Base-by-base conservation (phyloP, 2,888 invertebrate genomes). In the Pyrgus malvae region DNA sequence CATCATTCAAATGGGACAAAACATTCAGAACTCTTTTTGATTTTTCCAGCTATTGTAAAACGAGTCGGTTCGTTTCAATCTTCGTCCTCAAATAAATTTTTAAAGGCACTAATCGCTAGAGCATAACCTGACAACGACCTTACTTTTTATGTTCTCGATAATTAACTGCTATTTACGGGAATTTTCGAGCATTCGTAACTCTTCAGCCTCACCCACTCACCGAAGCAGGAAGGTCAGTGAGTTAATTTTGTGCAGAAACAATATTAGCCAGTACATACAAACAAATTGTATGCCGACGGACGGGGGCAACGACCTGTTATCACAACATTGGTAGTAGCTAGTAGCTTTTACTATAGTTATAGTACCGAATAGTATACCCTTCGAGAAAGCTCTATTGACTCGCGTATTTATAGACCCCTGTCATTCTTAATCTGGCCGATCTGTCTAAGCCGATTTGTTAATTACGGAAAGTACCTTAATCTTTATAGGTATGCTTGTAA, bases 241-340 rank as follows among this genome's bases (percentile, higher is more conserved):
- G 69, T 74, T 79, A 78, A 79, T 80, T 80, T 67, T 62, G 74
- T 68, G 63, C 67, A 69, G 72, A 77, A 75, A 72, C 68, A 64
- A 63, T 61, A 69, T 71, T 70, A 68, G 71, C 68, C 67, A 72
- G 69, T 67, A 65, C 66, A 66, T 67, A 31, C n/a, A n/a, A n/a
- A n/a, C n/a, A n/a, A n/a, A 44, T 49, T 40, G 33, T 61, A 66
- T 63, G 65, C 65, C 63, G 57, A 31, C 29, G 49, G 53, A 58
- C 37, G 46, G 45, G 81, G 70, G 74, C 80, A 71, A 69, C 71
- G 79, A 76, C 80, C 81, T 68, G 61, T 62, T 73, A 67, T 67
- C 69, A 68, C 62, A 67, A 67, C 64, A 63, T 12, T 38, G 38
- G 5, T 38, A 38, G 16, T 11, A 19, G n/a, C n/a, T n/a, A n/a